Evolutionary conservation across 2,888 invertebrate species (phyloP), one percentile per base, ranked within the genome.

Genomic region (Stenotaenia linearis): DNA sequence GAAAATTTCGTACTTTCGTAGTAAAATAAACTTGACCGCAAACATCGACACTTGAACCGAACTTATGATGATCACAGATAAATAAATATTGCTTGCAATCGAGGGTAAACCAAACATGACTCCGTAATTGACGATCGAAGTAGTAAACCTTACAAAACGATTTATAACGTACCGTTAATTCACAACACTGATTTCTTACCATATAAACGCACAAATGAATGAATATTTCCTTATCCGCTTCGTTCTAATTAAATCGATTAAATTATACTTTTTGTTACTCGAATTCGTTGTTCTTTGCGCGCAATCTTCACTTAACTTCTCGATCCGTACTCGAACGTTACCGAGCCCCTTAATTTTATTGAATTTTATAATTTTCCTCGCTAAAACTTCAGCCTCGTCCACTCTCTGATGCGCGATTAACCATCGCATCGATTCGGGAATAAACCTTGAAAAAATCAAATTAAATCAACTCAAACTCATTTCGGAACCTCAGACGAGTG

Each of bases 391-490:
- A 37, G 80, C 80, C n/a, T 50, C 25, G 18, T 80, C 76, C 15
- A 74, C 15, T 25, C 76, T 80, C 25, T 79, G 79, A n/a, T 76
- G 81, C 6, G 79, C 10, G 5, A 80, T 25, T 6, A 80, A 25
- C 80, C 80, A 80, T 23, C 80, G 40, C 21, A 80, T 18, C n/a
- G 80, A 80, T 78, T 80, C 80, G 12, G 80, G 80, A 32, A 80
- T 35, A 9, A 80, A 75, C 80, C 80, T 80, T 28, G 6, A 79
- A 75, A 28, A 23, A 75, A 12, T 28, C 75, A 25, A 18, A 75
- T n/a, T n/a, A n/a, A n/a, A n/a, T n/a, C n/a, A n/a, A n/a, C n/a
- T n/a, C n/a, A n/a, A n/a, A n/a, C n/a, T n/a, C n/a, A n/a, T 80
- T 2, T 83, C 85, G 82, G 79, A 86, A n/a, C n/a, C n/a, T n/a